Evolutionary conservation across 2,797 vertebrate genomes (phyloP).

Genomic region (Mus minutoides): DNA sequence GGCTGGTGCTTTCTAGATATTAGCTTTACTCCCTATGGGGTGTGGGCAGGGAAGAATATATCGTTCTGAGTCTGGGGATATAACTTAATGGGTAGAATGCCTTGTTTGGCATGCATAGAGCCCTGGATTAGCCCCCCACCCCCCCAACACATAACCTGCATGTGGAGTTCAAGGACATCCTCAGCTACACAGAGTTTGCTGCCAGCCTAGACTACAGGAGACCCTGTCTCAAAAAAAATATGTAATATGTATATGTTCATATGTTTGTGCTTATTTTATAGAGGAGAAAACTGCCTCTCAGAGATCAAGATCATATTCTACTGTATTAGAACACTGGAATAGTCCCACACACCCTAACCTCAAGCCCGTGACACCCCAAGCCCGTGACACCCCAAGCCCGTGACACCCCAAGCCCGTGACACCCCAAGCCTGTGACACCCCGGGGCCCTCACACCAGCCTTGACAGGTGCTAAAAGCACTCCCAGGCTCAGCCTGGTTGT

Average conservation of each 20-base stretch:
- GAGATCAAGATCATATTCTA: background rate
- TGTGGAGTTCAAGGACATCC: background rate
- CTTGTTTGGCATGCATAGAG: background rate
- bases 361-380: too few species aligned
- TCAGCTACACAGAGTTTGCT: background rate
- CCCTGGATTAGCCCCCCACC: background rate
- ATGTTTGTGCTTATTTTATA: background rate
- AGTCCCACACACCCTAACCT: background rate
- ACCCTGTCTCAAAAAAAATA: background rate
- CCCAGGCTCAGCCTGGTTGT: background rate
- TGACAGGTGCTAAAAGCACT: background rate
- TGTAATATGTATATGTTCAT: background rate
- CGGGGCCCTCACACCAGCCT: background rate
- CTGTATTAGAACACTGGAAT: background rate
- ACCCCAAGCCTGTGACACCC: too few species aligned
- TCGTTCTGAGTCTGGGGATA: background rate
- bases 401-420: too few species aligned
- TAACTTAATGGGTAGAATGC: background rate
- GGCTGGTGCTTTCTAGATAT: background rate
- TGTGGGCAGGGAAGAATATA: background rate
- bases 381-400: too few species aligned
- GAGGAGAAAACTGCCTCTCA: background rate
- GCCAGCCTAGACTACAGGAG: background rate
- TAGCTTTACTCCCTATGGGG: background rate
- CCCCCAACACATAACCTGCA: background rate